Conservation (phyloP, 1,140 invertebrate species). For the Drosophila miranda region DNA sequence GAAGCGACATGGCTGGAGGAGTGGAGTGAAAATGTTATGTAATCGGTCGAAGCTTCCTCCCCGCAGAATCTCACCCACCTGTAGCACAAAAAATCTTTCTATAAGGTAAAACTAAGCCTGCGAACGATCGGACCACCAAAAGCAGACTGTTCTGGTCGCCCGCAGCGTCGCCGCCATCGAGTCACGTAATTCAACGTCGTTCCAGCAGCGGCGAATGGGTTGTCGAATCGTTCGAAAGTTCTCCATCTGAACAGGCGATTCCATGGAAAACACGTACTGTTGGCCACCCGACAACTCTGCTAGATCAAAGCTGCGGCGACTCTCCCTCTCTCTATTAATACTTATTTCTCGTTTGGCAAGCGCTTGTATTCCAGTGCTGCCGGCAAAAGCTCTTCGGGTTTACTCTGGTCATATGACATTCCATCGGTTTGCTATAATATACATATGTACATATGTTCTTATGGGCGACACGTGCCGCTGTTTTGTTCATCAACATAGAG, state of each 20-base stretch:
- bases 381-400: conserved; percentile 27
- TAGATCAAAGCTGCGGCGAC: conserved; percentile 17
- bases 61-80: conserved; percentile 48
- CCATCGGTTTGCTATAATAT: conserved; percentile 13
- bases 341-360: background rate
- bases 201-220: conserved; percentile 45
- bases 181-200: conserved; percentile 48
- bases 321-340: background rate
- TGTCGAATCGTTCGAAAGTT: conserved; percentile 23
- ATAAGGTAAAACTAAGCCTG: conserved; percentile 6
- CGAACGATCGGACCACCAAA: conserved; percentile 50
- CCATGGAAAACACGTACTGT: background rate
- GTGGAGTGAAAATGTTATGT: conserved; percentile 45
- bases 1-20: conserved; percentile 66
- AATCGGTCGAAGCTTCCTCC: conserved; percentile 13
- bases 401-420: conserved; percentile 3
- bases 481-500: conserved; percentile 24
- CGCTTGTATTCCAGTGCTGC: conserved; percentile 31
- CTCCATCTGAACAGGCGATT: too few relatives aligned
- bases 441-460: too few relatives aligned
- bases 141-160: conserved; percentile 49
- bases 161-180: conserved; percentile 2
- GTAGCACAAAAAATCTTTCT: conserved; percentile 20
- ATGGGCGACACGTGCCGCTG: conserved; percentile 45
- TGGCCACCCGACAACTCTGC: conserved; percentile 39